Evolutionary conservation across 1,140 invertebrate species (phyloP), one percentile per base, ranked within the genome.

Genomic region (Arion vulgaris): DNA sequence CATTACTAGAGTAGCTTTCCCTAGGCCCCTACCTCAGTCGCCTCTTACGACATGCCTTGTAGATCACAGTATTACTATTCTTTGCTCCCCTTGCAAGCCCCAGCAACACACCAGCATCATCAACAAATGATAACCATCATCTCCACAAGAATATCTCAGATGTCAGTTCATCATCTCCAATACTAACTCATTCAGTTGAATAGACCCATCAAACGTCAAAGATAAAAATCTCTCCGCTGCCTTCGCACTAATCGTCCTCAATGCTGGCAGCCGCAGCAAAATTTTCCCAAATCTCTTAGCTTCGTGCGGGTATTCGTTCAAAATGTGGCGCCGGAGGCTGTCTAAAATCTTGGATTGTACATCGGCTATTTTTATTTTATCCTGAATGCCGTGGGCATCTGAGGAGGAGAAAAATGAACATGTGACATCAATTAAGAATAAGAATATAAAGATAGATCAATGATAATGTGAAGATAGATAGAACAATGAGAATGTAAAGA

Each of bases 151-250:
- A n/a, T n/a, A n/a, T n/a, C n/a, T n/a, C n/a, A n/a, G n/a, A n/a
- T n/a, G 17, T 76, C 39, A 82, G 39, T 82, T 72, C 74, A 91
- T 91, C 91, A 92, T 92, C 79, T 92, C 91, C 28, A 89, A 69
- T 0, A 92, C 91, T 34, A 92, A 85, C n/a, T 89, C 90, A 80
- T 91, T 92, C 38, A 92, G 83, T 73, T 91, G 90, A 26, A 91
- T 84, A 1, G 87, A 87, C 9, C 91, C 91, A 51, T 91, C 90
- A 49, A 92, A 81, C 17, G 91, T 91, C 73, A 92, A 77, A 1
- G 89, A 91, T n/a, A 92, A 84, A 71, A 92, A 92, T n/a, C 89
- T 85, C 68, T 92, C 91, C 17, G 91, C 91, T 28, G 91, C 91
- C 80, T 91, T 91, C 26, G 91, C 91, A 80, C 91, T 92, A 69